Base-by-base conservation (phyloP, 2,888 invertebrate genomes). In the Rhimphoctona megacephalus region DNA sequence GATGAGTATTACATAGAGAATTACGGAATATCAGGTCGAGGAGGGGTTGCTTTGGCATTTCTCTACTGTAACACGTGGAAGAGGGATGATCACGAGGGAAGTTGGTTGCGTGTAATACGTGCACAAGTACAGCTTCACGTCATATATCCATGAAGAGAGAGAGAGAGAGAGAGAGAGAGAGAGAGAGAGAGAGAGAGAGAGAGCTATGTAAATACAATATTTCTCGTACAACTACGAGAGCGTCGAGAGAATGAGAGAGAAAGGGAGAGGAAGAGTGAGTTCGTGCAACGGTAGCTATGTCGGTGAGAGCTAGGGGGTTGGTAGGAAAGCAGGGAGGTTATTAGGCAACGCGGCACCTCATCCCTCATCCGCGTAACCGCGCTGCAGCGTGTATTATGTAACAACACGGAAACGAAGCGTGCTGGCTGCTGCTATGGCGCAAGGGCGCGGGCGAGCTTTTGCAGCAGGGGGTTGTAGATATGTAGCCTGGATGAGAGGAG, bases 351-450 rank as follows among this genome's bases (percentile, higher is more conserved):
- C 92, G 91, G 93, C 93, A 94, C 93, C 94, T 93, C 94, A 93
- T 94, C 93, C 92, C 92, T 94, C 94, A 94, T 94, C 93, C 92
- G 91, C 91, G 93, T 92, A 92, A 92, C 94, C 93, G 91, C 93
- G 92, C 92, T 91, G 92, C 93, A 93, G 91, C 93, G 92, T 94
- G 93, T 94, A 94, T 94, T 94, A 94, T 94, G 94, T 94, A 94
- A 94, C 94, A 93, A 93, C 94, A 93, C 92, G 92, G 93, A 93
- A 94, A 94, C 93, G 93, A 93, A 93, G 91, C 92, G 90, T 89
- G 91, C 89, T 90, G 90, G 90, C 82, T 89, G 90, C 83, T 89
- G 89, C 43, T 88, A 14, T 61, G 70, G 70, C 57, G 33, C 80
- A 70, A 66, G 66, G 66, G 82, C 72, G 87, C 88, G 89, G 87